Evolutionary conservation across 2,797 vertebrate genomes (phyloP), one percentile per base, ranked within the genome.

Genomic region (Pipistrellus kuhlii): DNA sequence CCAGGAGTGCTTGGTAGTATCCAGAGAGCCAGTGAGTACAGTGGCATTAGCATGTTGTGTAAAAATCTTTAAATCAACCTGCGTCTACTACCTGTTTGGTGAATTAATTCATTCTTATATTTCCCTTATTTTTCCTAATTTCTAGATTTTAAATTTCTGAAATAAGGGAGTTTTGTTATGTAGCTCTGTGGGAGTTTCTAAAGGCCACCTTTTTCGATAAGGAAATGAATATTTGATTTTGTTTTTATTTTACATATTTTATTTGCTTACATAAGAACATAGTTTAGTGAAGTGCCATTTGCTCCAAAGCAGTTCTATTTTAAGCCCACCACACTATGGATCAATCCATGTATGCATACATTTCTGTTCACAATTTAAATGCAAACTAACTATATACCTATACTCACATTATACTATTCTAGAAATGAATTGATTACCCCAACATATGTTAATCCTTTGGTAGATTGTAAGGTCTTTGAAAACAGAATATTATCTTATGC

Each of bases 381-480:
- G 15, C 32, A 75, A 66, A 17, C 15, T 48, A 59, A 41, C 11
- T 76, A 7, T 48, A 14, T 66, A 32, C 44, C 14, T 62, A n/a
- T 46, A 30, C 25, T 75, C 38, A 82, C 25, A 59, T 13, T 57
- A 38, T 35, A 14, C 3, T 77, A 27, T 71, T 84, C 46, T 88
- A 72, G 72, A 72, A 77, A 3, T 62, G 6, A n/a, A 68, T 11
- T 57, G 25, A 57, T 86, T 69, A 68, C 68, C 78, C 3, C 2
- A 55, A 15, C 30, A 41, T 41, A 30, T 51, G 6, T 55, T 46
- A 90, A 59, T 91, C 72, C 18, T 86, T 82, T 53, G 23, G 78
- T 96, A 88, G 30, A 72, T 27, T 76, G 32, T 8, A 76, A 82
- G n/a, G 32, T 93, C 21, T 85, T 91, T 85, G 23, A 90, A 59